phyloP scores from a whole-genome alignment of 2,888 invertebrate genomes.

The Dioctria rufipes region DNA sequence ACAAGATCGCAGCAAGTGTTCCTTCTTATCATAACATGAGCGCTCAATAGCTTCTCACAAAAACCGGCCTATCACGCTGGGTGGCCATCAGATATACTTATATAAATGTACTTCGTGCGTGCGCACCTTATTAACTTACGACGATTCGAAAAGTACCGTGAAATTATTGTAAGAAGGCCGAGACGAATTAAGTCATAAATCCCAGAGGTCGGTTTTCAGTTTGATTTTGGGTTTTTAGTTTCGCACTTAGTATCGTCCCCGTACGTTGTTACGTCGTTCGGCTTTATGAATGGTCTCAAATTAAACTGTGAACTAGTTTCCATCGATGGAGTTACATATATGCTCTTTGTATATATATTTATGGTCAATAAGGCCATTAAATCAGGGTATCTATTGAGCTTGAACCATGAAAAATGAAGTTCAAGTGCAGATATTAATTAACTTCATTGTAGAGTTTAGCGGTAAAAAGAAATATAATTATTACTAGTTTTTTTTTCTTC shows the following conservation, averaged over 20 bases:
- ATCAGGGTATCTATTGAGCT: slow-evolving; percentile 12
- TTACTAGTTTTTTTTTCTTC: too few relatives aligned
- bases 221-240: slow-evolving; percentile 34
- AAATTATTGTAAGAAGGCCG: slow-evolving; percentile 24
- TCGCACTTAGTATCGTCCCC: slow-evolving; percentile 13
- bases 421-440: slow-evolving; percentile 48
- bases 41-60: slow-evolving; percentile 28
- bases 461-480: too few relatives aligned
- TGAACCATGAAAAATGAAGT: slow-evolving; percentile 23
- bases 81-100: slow-evolving; percentile 40
- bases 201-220: not conserved
- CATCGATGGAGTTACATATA: not conserved
- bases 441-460: not conserved
- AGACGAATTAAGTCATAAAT: slow-evolving; percentile 46
- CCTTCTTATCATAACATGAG: slow-evolving; percentile 6
- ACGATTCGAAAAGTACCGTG: slow-evolving; percentile 25
- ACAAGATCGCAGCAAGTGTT: slow-evolving; percentile 26
- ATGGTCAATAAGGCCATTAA: slow-evolving; percentile 42
- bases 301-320: slow-evolving; percentile 26
- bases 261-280: not conserved
- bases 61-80: slow-evolving; percentile 40
- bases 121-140: slow-evolving; percentile 47
- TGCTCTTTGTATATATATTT: not conserved
- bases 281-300: slow-evolving; percentile 2
- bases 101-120: slow-evolving; percentile 15